phyloP scores from a whole-genome alignment of 2,888 invertebrate genomes.

The Pammene fasciana region DNA sequence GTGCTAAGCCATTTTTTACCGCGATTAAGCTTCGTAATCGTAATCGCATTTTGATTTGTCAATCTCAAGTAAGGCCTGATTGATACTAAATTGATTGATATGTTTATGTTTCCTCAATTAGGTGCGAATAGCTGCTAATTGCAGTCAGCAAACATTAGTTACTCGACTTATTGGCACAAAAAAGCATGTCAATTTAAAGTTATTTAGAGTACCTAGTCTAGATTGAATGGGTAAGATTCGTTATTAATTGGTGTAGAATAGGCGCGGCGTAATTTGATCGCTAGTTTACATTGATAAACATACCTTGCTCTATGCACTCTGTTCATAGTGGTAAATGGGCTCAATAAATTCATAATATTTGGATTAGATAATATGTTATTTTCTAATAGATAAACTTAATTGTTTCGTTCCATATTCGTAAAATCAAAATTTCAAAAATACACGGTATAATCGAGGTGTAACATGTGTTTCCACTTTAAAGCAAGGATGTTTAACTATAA shows the following conservation, averaged over 20 bases:
- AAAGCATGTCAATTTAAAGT: not conserved
- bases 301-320: too few species aligned
- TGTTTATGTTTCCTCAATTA: slow-evolving; percentile 29
- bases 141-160: slow-evolving; percentile 9
- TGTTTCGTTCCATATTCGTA: too few species aligned
- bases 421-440: too few species aligned
- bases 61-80: slow-evolving; percentile 21
- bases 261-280: too few species aligned
- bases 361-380: too few species aligned
- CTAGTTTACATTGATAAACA: too few species aligned
- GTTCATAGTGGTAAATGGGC: too few species aligned
- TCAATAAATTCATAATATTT: too few species aligned
- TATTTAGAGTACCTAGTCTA: not conserved
- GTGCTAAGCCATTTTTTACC: slow-evolving; percentile 2
- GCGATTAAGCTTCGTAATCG: slow-evolving; percentile 20
- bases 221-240: not conserved
- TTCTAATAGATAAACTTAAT: too few species aligned
- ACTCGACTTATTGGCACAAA: slow-evolving; percentile 12
- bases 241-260: not conserved
- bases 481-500: too few species aligned
- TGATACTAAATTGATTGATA: slow-evolving; percentile 31
- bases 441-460: too few species aligned
- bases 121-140: slow-evolving; percentile 10
- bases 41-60: slow-evolving; percentile 17
- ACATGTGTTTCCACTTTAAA: too few species aligned